Evolutionary conservation across 1,140 invertebrate species (phyloP).

Genomic region (Zaprionus davidi): DNA sequence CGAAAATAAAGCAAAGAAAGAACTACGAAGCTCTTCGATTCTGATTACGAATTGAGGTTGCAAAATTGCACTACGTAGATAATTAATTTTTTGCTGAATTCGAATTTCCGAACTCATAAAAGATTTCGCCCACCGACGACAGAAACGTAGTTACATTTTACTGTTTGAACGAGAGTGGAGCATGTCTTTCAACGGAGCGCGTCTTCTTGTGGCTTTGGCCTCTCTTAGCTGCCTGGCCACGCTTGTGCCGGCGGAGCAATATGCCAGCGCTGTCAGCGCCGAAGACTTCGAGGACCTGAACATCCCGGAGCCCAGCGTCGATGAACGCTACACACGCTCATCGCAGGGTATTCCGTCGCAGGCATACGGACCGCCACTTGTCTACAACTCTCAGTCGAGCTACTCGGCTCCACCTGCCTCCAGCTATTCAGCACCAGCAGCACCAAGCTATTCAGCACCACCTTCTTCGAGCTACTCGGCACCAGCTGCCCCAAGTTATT

Average conservation of each 20-base stretch:
- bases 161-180: slow-evolving; percentile 24
- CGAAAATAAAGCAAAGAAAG: slow-evolving; percentile 18
- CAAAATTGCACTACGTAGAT: slow-evolving; percentile 34
- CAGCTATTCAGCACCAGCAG: slow-evolving; percentile 23
- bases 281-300: slow-evolving; percentile 47
- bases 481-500: slow-evolving; percentile 19
- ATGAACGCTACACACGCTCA: slow-evolving; percentile 43
- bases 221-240: slow-evolving; percentile 46
- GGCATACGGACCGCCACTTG: slow-evolving; percentile 56
- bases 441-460: slow-evolving; percentile 34
- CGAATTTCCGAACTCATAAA: slow-evolving; percentile 51
- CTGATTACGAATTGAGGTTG: slow-evolving; percentile 26
- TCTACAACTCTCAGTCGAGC: slow-evolving; percentile 55
- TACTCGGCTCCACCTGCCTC: slow-evolving; percentile 33
- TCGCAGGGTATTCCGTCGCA: slow-evolving; percentile 40
- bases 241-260: neutral
- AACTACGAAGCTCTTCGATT: slow-evolving; percentile 5
- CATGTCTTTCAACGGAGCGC: slow-evolving; percentile 44
- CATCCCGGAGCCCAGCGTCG: slow-evolving; percentile 34
- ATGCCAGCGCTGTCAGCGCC: slow-evolving; percentile 1
- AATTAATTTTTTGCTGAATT: slow-evolving; percentile 58
- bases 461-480: slow-evolving; percentile 17
- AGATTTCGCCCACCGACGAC: slow-evolving; percentile 12
- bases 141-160: slow-evolving; percentile 33
- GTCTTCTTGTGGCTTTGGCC: slow-evolving; percentile 39